Base-by-base conservation (phyloP, 2,888 invertebrate genomes). In the Charanyca ferruginea region DNA sequence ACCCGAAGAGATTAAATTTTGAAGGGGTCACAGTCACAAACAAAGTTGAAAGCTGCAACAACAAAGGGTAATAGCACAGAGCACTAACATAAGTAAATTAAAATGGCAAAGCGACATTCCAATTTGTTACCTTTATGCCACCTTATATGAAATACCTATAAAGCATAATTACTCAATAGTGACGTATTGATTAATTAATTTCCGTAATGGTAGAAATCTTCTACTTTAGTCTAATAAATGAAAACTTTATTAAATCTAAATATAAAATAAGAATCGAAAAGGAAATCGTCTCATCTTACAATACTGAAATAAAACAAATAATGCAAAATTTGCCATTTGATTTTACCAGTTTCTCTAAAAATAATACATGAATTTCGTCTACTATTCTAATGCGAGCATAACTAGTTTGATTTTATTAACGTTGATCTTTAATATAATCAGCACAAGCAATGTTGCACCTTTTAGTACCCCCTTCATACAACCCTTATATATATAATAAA, bases 291-390 rank as follows among this genome's bases (percentile, higher is more conserved):
- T 25, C 11, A 9, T 13, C 11, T 25, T 23, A 11, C n/a, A 9
- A n/a, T 11, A 9, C 5, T 32, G 20, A 16, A 16, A 28, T 16
- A n/a, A 16, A 28, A 8, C 8, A 0, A 42, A 13, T 20, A 32
- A 44, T 51, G 28, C 3, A 28, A 60, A 49, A 4, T 18, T 71
- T 49, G 22, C 18, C n/a, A 67, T 67, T 61, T 71, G 6, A 5
- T 1, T 3, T 23, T 35, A 25, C 73, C 38, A 41, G 67, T 67
- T 41, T 41, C 3, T 62, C 23, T 52, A 72, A 23, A 71, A 41
- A 47, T 67, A 41, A 59, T 38, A 59, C 62, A 32, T 8, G 6
- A 3, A 13, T 48, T 42, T 32, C 41, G 5, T 20, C n/a, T n/a
- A 23, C 11, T 38, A 11, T 53, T 20, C 3, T n/a, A 20, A 23